Percentiles rank a stretch among this genome's conserved stretches.
These are phyloP conservation scores for Oncorhynchus nerka DNA, from an alignment of 2,113 vertebrate species.

Conservation along the genomic window DNA sequence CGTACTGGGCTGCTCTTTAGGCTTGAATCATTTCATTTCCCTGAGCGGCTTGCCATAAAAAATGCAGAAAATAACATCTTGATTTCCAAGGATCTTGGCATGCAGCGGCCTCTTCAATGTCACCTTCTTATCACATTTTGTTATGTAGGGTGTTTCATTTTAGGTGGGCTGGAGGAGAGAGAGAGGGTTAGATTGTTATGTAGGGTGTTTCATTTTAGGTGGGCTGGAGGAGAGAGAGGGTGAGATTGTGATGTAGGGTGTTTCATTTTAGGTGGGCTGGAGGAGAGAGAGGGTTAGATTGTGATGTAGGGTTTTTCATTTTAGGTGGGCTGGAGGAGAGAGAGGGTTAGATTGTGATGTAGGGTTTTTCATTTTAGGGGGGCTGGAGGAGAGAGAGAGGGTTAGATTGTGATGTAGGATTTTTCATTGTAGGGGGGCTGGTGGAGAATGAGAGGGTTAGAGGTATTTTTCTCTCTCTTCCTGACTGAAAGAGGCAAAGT, in stretches of 20 bases:
- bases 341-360: conserved; percentile 34
- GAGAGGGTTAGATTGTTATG: conserved; percentile 3
- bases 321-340: no score
- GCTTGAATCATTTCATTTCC: conserved; percentile 62
- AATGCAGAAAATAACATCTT: conserved; percentile 33
- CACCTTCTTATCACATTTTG: conserved; percentile 50
- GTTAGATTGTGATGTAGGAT: no score
- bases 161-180: conserved; percentile 38
- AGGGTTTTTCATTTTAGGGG: conserved; percentile 40
- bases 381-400: conserved; percentile 35
- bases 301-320: no score
- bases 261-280: no score
- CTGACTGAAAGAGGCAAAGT: conserved; percentile 47
- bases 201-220: no score
- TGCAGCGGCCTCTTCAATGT: conserved; percentile 50
- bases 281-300: background rate
- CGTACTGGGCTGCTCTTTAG: conserved; percentile 41
- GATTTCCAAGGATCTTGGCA: conserved; percentile 45
- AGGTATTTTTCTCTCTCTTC: conserved; percentile 20
- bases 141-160: conserved; percentile 41
- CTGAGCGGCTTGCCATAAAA: conserved; percentile 44
- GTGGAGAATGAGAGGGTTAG: conserved; percentile 11
- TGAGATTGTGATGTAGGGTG: background rate
- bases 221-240: conserved; percentile 19
- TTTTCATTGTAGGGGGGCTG: conserved; percentile 9